Evolutionary conservation across 2,797 vertebrate species (phyloP).

Genomic region (Bradypodion ventrale): DNA sequence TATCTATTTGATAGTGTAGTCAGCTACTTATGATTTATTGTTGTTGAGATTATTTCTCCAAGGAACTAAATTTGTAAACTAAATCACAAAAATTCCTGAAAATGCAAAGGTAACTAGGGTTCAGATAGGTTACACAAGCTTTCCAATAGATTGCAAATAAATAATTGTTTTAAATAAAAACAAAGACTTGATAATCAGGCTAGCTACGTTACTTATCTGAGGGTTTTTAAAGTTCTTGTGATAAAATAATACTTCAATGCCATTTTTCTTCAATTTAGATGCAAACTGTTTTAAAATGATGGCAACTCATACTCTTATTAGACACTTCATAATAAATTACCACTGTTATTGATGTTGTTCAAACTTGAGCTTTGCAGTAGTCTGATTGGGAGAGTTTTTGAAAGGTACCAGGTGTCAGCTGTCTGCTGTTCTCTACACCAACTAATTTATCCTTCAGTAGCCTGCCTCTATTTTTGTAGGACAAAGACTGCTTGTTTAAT

Average conservation of each 20-base stretch:
- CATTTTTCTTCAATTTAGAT: neutral
- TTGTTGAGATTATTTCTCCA: neutral
- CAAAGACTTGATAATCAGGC: neutral
- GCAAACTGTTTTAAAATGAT: neutral
- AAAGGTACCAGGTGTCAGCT: slow-evolving; percentile 11
- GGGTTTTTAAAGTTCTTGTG: neutral
- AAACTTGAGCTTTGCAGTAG: neutral
- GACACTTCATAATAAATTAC: slow-evolving; percentile 25
- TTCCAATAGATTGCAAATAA: neutral
- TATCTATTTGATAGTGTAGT: no score
- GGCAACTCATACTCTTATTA: neutral
- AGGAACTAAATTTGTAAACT: neutral
- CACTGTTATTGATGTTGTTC: neutral
- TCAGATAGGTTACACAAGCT: neutral
- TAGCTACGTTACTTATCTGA: neutral
- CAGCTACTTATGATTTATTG: neutral
- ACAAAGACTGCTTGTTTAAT: neutral
- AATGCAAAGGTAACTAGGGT: neutral
- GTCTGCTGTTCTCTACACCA: neutral
- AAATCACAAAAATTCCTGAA: neutral
- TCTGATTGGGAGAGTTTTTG: neutral
- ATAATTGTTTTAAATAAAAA: neutral
- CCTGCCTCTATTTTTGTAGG: neutral
- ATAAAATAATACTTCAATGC: neutral
- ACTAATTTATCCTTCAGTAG: slow-evolving; percentile 3